Evolutionary conservation across 2,888 invertebrate genomes (phyloP), one percentile per base, ranked within the genome.

Genomic region (Pyrrhia umbra): DNA sequence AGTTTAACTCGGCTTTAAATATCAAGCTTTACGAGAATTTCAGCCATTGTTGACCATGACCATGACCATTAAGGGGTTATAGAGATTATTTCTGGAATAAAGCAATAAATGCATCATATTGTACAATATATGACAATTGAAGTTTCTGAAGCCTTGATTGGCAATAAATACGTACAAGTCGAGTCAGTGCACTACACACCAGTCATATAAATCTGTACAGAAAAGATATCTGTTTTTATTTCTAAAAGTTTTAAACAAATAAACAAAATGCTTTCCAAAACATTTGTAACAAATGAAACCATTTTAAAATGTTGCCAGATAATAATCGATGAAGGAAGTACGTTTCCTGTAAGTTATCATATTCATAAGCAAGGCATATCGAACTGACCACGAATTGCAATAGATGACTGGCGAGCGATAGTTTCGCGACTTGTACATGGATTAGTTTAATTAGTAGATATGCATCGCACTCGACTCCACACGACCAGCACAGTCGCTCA

Each of bases 361-460:
- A 71, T 55, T 58, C 21, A 55, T n/a, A 25, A 6, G 8, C 45
- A 10, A 23, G 23, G 55, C 56, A 46, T 43, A 55, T 45, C 21
- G n/a, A 42, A 21, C 21, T 16, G 59, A 58, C 60, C 21, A 54
- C 52, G 42, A 59, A 65, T 50, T 46, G 59, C 50, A 67, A 57
- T 60, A 62, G 72, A 62, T 57, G 37, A 50, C 49, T 25, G 2
- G 9, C 6, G 10, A 1, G 37, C 30, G 72, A 70, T 70, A 43
- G 40, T 37, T 46, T 47, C 18, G 13, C 0, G 42, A 21, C 45
- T 68, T 70, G 62, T 50, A 46, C 42, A 60, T 40, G 67, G 72
- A 75, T 79, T 71, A 76, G 72, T 30, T 54, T 55, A 55, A 68
- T 68, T 47, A 69, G n/a, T 47, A 42, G 81, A 68, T 78, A 61